These are phyloP conservation scores for Mobula hypostoma DNA, from an alignment of 2,113 vertebrate genomes.

Conservation along the genomic window DNA sequence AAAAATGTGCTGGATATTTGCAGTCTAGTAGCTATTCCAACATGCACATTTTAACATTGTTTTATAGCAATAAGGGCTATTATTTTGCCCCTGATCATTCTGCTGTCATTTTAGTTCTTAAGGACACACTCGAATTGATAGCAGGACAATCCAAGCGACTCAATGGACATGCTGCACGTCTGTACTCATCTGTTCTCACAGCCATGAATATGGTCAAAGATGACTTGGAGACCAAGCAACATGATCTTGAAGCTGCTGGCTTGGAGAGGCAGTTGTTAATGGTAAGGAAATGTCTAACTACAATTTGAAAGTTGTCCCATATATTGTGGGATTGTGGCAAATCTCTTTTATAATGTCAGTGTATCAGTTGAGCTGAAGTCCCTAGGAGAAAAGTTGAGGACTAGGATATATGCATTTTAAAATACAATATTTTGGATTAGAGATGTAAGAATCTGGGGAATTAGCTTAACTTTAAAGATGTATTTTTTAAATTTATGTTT, in stretches of 20 bases:
- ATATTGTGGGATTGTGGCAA: neutral
- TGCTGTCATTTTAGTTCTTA: constrained; percentile 62
- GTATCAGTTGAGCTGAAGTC: no score
- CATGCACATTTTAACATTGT: neutral
- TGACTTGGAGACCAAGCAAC: constrained; percentile 24
- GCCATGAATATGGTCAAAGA: constrained; percentile 56
- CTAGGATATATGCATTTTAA: neutral
- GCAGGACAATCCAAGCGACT: constrained; percentile 64
- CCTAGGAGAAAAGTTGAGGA: neutral
- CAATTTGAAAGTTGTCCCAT: neutral
- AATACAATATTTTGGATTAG: neutral
- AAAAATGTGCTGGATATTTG: neutral
- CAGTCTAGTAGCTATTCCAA: no score
- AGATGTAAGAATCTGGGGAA: neutral
- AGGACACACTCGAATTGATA: constrained; percentile 68
- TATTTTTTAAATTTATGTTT: neutral
- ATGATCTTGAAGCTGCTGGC: neutral
- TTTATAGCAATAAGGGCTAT: neutral
- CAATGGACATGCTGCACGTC: constrained; percentile 58
- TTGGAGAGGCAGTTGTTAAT: neutral
- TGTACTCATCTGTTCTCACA: constrained; percentile 67
- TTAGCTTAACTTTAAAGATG: neutral
- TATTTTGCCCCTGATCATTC: neutral
- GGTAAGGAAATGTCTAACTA: neutral
- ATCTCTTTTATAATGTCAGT: neutral